phyloP scores from a whole-genome alignment of 2,797 vertebrate genomes.

The Sandelia bainsii region DNA sequence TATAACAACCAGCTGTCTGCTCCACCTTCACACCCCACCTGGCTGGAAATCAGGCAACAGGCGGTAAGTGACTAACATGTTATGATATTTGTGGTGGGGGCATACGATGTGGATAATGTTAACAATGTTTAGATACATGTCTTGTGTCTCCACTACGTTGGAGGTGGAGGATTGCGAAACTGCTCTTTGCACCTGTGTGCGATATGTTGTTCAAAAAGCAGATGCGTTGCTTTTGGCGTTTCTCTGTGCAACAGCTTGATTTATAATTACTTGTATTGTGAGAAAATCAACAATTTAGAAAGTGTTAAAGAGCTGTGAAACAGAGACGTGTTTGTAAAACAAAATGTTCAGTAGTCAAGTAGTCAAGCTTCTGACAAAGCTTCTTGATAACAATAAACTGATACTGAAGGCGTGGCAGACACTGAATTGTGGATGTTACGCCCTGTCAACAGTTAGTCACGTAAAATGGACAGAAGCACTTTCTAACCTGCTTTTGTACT shows the following conservation, averaged over 20 bases:
- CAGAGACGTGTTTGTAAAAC: conserved; percentile 34
- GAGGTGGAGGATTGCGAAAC: conserved; percentile 26
- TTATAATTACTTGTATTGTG: conserved; percentile 16
- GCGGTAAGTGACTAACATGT: conserved; percentile 76
- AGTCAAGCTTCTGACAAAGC: conserved; percentile 23
- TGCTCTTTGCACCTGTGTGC: conserved; percentile 34
- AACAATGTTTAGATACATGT: conserved; percentile 27
- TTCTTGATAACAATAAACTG: conserved; percentile 32
- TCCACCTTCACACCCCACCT: conserved; percentile 75
- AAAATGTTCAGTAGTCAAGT: conserved; percentile 8
- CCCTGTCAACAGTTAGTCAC: conserved; percentile 1
- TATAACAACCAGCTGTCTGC: conserved; percentile 41
- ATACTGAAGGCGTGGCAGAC: conserved; percentile 41
- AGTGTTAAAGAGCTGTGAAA: neutral
- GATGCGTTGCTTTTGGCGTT: conserved; percentile 59
- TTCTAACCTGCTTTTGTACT: conserved; percentile 13
- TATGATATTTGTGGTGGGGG: conserved; percentile 20
- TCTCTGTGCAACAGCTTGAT: conserved; percentile 33
- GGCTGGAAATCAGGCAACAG: conserved; percentile 83
- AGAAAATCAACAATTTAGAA: conserved; percentile 25
- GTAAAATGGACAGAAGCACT: conserved; percentile 4
- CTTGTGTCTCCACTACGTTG: neutral
- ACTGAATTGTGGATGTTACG: conserved; percentile 35
- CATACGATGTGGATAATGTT: conserved; percentile 24
- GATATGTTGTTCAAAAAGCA: conserved; percentile 24